phyloP scores from a whole-genome alignment of 2,888 invertebrate genomes.

The Cyclophora punctaria region DNA sequence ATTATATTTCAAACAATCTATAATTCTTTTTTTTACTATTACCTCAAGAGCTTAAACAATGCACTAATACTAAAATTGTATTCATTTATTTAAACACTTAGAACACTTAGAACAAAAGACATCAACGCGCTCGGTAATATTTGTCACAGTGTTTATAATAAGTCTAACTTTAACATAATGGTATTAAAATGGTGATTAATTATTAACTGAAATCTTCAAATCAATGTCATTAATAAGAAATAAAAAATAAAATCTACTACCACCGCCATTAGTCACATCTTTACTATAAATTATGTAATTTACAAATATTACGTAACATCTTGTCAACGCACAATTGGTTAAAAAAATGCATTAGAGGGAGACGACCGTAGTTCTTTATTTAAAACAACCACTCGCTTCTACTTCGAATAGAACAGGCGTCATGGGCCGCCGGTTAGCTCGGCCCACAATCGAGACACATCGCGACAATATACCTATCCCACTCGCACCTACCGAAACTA shows the following conservation, averaged over 20 bases:
- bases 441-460: slow-evolving; percentile 48
- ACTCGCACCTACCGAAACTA: slow-evolving; percentile 25
- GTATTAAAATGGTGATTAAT: no score
- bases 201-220: no score
- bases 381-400: slow-evolving; percentile 46
- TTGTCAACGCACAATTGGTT: slow-evolving; percentile 39
- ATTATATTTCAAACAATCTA: no score
- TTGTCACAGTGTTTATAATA: no score
- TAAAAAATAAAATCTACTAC: no score
- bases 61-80: no score
- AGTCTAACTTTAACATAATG: no score
- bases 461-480: slow-evolving; percentile 37
- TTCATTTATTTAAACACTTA: no score
- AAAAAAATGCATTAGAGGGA: slow-evolving; percentile 49
- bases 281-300: slow-evolving; percentile 21
- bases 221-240: no score
- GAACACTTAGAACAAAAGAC: slow-evolving; percentile 29
- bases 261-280: no score
- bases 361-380: slow-evolving; percentile 36
- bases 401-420: slow-evolving; percentile 62
- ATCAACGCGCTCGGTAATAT: slow-evolving; percentile 28
- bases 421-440: slow-evolving; percentile 62
- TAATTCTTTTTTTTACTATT: no score
- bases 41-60: no score
- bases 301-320: slow-evolving; percentile 42